Conservation (phyloP, 2,797 vertebrate species). For the Poliocrania exsul region DNA sequence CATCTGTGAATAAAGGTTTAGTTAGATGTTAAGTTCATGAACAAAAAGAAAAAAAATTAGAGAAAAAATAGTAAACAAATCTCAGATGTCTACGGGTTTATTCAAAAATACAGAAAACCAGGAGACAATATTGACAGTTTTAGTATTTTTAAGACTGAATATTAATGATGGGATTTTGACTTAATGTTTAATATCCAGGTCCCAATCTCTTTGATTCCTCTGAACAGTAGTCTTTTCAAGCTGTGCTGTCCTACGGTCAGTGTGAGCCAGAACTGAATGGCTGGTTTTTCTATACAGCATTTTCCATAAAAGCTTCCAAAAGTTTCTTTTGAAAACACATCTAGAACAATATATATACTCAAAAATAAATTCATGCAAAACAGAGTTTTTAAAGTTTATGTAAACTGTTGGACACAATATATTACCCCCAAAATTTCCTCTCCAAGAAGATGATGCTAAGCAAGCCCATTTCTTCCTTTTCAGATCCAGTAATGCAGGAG, state of each 20-base stretch:
- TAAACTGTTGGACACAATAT: background rate
- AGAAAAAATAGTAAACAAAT: background rate
- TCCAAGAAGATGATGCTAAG: rapidly evolving
- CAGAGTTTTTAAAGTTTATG: background rate
- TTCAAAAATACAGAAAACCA: background rate
- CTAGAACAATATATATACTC: background rate
- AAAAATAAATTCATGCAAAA: background rate
- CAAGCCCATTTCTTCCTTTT: background rate
- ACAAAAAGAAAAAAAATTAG: background rate
- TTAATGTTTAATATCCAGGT: background rate
- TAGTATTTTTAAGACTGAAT: background rate
- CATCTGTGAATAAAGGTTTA: background rate
- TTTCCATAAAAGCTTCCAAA: background rate
- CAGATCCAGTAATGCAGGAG: background rate
- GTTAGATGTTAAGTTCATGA: background rate
- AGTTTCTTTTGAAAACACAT: background rate
- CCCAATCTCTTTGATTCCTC: background rate
- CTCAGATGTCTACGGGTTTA: background rate
- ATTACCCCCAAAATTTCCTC: background rate
- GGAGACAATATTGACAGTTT: background rate
- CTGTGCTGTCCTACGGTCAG: background rate
- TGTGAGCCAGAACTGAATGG: background rate
- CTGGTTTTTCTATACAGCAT: background rate
- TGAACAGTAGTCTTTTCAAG: background rate
- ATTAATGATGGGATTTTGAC: background rate